Base-by-base conservation (phyloP, 2,888 invertebrate genomes). In the Malacosoma neustria region DNA sequence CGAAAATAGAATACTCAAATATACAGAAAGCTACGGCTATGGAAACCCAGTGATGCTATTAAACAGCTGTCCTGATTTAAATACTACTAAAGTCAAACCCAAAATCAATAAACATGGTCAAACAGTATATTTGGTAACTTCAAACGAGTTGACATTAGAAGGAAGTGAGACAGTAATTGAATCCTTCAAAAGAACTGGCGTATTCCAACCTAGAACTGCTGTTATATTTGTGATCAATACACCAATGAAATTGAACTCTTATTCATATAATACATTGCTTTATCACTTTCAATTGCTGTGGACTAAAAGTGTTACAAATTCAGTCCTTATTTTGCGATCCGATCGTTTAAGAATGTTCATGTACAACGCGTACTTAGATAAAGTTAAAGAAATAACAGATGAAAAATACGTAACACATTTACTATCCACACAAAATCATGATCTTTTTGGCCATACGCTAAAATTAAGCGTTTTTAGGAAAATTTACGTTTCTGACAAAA, bases 241-340 rank as follows among this genome's bases (percentile, higher is more conserved):
- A 2, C 65, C 66, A 3, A 54, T 80, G 0, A 47, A 55, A 39
- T 52, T 70, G 2, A 66, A 79, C 43, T 64, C 59, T 33, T 82
- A 84, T 47, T 75, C 74, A 39, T 61, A 72, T 41, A 71, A 63
- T 40, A 51, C 71, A 46, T 61, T 89, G 55, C 69, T 70, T 6
- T 67, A 48, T 12, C 85, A 87, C 32, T 89, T 89, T 35, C 57
- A 73, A 39, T 57, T 82, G 11, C 71, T 89, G 30, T 87, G 87
- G 86, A 75, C 76, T 30, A 73, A 72, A 39, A 87, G 87, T 60
- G 64, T 89, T 5, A 70, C 89, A 0, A 89, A 89, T 48, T 82
- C 82, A 0, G 72, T 85, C 2, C 49, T 86, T 4, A 61, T 82
- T 33, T 37, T 81, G 9, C 70, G 61, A 62, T 50, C 66, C 9